A percentile compares a stretch with the other conserved stretches of the same genome.
Evolutionary conservation across 2,113 vertebrate species (phyloP).

Genomic region (Vulpes lagopus): DNA sequence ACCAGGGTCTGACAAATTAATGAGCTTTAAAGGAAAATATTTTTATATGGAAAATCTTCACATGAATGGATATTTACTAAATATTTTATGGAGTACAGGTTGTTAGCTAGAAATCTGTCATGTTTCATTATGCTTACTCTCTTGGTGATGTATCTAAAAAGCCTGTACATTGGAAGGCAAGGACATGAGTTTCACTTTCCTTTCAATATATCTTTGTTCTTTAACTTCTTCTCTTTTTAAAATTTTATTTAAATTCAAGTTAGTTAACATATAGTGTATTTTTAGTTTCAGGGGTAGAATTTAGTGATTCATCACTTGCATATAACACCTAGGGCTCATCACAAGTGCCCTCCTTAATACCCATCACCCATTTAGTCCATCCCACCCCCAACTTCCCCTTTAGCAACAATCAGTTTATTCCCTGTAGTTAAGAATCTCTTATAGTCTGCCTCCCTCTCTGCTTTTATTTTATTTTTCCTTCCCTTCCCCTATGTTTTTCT

Average conservation of each 20-base stretch:
- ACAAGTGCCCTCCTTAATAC: not conserved
- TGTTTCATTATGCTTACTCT: not conserved
- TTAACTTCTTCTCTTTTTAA: not conserved
- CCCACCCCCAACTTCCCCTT: not conserved
- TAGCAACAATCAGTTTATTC: not conserved
- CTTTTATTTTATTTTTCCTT: not conserved
- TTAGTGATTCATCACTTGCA: not conserved
- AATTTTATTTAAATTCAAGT: not conserved
- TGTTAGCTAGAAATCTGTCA: not conserved
- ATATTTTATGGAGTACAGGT: not conserved
- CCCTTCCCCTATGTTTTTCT: not conserved
- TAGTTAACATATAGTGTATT: not conserved
- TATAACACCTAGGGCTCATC: not conserved
- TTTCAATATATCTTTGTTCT: not conserved
- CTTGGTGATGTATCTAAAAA: not conserved
- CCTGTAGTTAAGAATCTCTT: not conserved
- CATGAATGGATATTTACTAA: not conserved
- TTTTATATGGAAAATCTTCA: not conserved
- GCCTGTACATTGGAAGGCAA: not conserved
- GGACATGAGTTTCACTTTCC: not conserved
- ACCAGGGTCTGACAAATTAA: slow-evolving; percentile 13
- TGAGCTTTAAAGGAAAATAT: not conserved
- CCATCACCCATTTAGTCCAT: not conserved
- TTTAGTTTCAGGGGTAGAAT: not conserved
- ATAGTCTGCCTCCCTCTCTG: not conserved